Base-by-base conservation (phyloP, 2,888 invertebrate genomes). In the Rhopalosiphum nymphaeae region DNA sequence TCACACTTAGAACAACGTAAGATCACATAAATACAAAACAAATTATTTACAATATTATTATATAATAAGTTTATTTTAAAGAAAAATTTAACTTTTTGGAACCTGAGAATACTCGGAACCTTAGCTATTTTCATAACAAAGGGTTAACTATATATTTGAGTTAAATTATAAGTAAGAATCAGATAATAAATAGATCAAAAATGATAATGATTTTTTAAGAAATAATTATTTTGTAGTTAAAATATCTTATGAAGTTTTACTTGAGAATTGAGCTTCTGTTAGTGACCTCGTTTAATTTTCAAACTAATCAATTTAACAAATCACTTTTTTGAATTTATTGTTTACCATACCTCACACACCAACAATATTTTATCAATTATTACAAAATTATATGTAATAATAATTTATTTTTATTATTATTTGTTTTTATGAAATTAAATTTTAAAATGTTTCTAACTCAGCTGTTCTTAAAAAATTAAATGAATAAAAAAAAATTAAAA, bases 31-130 rank as follows among this genome's bases (percentile, higher is more conserved):
- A 26, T 25, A 7, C 26, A 57, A 53, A 53, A 16, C 26, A 57
- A 57, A 29, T 29, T 9, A 9, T 57, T 29, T 26, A 26, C 26
- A 57, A 26, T 57, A 26, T 26, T 57, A 26, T 26, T 7, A 1
- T 26, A 26, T 26, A 7, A 26, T 26, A 57, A 57, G 10, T 61
- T 3, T 61, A 61, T n/a, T 61, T 61, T 29, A 67, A 67, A 67
- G 16, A 67, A n/a, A 67, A 0, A 67, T 67, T 67, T 67, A 4
- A 61, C 3, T 29, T n/a, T 61, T n/a, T 61, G 29, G 26, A 3
- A 29, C 1, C 29, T 10, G 16, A n/a, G n/a, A n/a, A 67, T n/a
- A 5, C 4, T 16, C 0, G 5, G 5, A 4, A n/a, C 5, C 5
- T 5, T 16, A 16, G 0, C 16, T 11, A 16, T n/a, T 67, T n/a